Evolutionary conservation across 2,113 vertebrate species (phyloP).

Genomic region (Dryoscopus gambensis): DNA sequence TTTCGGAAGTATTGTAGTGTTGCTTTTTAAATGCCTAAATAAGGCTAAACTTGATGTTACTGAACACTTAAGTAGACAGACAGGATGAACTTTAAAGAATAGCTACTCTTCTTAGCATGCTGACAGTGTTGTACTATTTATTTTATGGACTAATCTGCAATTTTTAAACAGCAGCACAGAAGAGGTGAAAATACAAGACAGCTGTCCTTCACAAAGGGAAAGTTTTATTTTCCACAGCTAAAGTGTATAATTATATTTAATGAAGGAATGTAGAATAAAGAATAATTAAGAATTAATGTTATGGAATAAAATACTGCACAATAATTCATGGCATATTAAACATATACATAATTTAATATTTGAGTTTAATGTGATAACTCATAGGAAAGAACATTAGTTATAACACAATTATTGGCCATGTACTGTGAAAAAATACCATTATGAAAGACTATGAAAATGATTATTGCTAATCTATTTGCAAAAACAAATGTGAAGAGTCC

Average conservation of each 20-base stretch:
- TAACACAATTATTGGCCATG: neutral
- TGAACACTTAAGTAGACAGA: neutral
- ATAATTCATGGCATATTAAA: neutral
- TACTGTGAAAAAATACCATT: neutral
- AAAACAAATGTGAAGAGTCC: neutral
- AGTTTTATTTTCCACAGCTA: neutral
- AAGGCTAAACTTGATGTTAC: neutral
- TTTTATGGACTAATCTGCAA: neutral
- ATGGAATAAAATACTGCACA: neutral
- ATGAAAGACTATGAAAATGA: neutral
- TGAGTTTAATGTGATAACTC: neutral
- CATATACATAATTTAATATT: neutral
- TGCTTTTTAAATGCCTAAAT: neutral
- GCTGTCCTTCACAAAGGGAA: neutral
- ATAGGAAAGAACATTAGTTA: neutral
- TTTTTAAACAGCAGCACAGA: neutral
- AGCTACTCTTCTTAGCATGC: neutral
- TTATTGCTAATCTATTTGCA: neutral
- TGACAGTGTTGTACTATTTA: accelerated
- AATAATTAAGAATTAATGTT: neutral
- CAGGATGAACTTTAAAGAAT: neutral
- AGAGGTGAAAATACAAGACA: neutral
- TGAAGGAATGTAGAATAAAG: neutral
- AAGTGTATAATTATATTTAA: neutral
- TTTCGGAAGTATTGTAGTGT: neutral